Base-by-base conservation (phyloP, 2,797 vertebrate genomes). In the Mormyrops attenuatus region DNA sequence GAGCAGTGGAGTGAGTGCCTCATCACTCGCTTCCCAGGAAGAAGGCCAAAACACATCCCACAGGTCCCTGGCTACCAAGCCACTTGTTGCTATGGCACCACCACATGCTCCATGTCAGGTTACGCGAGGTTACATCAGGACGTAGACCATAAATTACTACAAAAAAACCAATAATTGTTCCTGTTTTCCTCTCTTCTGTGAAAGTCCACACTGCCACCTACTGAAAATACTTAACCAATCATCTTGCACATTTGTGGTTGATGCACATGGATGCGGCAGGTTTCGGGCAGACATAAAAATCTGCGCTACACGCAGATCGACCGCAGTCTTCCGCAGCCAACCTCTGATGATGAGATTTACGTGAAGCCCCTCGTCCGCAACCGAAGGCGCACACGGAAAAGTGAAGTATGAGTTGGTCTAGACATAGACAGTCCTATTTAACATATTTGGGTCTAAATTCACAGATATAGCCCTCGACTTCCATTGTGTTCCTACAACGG, bases 1-100 rank as follows among this genome's bases (percentile, higher is more conserved):
- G 30, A 17, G 13, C 66, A 38, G 26, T 13, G 66, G 66, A 3
- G 66, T 3, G 13, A 38, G 13, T 2, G 5, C 30, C 9, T 57
- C 44, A 38, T n/a, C 22, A 90, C 91, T 88, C 90, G 86, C 47
- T 88, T 55, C 20, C 20, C 50, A 88, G 30, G n/a, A 53, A 88
- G 49, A 77, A 47, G 30, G 8, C 5, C 9, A 30, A 44, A 87
- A 73, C 88, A 41, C 30, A 69, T 44, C 38, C 55, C 80, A 84
- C 22, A n/a, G 84, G 26, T 20, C 57, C 60, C 82, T 90, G 87
- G 49, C 90, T 69, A 91, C 91, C 91, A 90, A 91, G 90, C 86
- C 92, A 22, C 85, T 91, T 87, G 93, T 92, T 93, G 92, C 93
- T 90, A 89, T 90, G 91, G 92, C 89, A 38, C 9, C 50, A 53